phyloP scores from a whole-genome alignment of 2,888 invertebrate species.

The Drosophila helvetica region DNA sequence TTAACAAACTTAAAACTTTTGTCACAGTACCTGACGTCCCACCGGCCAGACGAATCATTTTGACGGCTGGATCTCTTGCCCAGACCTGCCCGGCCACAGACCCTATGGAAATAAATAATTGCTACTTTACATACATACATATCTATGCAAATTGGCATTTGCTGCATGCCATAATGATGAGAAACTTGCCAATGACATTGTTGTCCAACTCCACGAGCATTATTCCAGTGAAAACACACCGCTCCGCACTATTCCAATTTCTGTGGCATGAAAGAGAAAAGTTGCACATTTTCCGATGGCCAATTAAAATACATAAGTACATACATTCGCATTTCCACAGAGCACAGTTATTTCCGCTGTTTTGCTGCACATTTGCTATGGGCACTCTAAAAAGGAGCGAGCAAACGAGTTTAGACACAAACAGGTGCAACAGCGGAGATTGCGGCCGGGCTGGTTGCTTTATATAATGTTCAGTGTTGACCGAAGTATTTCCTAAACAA shows the following conservation, averaged over 20 bases:
- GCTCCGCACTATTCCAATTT: conserved; percentile 36
- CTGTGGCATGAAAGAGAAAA: conserved; percentile 36
- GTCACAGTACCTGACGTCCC: conserved; percentile 50
- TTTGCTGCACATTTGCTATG: conserved; percentile 42
- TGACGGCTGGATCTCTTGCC: conserved; percentile 19
- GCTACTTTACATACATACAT: conserved; percentile 38
- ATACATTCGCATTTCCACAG: conserved; percentile 50
- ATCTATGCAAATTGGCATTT: conserved; percentile 54
- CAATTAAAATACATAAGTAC: conserved; percentile 69
- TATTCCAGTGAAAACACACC: conserved; percentile 47
- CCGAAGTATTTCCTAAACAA: conserved; percentile 28
- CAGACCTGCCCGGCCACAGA: conserved; percentile 8
- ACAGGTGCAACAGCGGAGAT: conserved; percentile 20
- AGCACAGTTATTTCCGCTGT: conserved; percentile 63
- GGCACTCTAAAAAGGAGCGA: conserved; percentile 20
- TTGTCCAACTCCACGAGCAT: conserved; percentile 41
- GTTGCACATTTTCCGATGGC: conserved; percentile 44
- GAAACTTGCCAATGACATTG: conserved; percentile 75
- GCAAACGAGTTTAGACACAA: conserved; percentile 41
- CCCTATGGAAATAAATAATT: conserved; percentile 43
- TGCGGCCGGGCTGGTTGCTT: conserved; percentile 19
- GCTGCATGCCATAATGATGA: conserved; percentile 61
- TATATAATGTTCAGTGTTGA: conserved; percentile 37
- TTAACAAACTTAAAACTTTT: conserved; percentile 23
- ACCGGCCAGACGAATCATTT: conserved; percentile 41